Percentiles rank a stretch among this genome's conserved stretches.
phyloP scores from a whole-genome alignment of 2,113 vertebrate genomes.

The Strigops habroptila region DNA sequence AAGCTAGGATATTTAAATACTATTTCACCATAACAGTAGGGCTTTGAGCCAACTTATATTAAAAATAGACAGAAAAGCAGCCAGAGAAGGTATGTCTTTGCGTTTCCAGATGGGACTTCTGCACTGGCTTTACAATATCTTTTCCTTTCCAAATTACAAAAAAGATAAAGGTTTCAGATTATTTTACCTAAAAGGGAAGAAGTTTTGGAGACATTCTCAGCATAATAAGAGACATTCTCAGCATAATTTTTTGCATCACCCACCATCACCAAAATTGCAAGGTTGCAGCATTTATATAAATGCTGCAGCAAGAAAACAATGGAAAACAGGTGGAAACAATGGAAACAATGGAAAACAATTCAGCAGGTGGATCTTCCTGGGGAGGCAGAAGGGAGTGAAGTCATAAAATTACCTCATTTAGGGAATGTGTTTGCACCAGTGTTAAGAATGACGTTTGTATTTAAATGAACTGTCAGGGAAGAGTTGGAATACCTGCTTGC shows the following conservation, averaged over 20 bases:
- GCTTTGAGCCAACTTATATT: background rate
- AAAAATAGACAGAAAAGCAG: background rate
- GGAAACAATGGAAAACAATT: background rate
- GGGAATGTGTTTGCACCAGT: background rate
- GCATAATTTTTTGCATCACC: rapidly evolving
- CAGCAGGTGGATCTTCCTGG: background rate
- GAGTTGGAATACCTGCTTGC: background rate
- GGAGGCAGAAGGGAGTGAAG: background rate
- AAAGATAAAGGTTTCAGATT: background rate
- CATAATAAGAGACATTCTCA: background rate
- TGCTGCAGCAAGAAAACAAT: background rate
- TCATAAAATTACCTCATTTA: background rate
- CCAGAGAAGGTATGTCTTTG: background rate
- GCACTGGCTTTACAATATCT: background rate
- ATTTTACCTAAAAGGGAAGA: background rate
- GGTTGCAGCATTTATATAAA: background rate
- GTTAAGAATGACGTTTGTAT: background rate
- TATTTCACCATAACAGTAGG: background rate
- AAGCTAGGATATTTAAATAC: background rate
- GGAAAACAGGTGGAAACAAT: too few species aligned
- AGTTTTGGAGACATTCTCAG: background rate
- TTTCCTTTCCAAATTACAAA: background rate
- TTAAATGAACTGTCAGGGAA: background rate
- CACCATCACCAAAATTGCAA: background rate
- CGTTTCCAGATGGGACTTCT: background rate